These are phyloP conservation scores for Macropis europaea DNA, from an alignment of 2,888 invertebrate species.

Conservation along the genomic window DNA sequence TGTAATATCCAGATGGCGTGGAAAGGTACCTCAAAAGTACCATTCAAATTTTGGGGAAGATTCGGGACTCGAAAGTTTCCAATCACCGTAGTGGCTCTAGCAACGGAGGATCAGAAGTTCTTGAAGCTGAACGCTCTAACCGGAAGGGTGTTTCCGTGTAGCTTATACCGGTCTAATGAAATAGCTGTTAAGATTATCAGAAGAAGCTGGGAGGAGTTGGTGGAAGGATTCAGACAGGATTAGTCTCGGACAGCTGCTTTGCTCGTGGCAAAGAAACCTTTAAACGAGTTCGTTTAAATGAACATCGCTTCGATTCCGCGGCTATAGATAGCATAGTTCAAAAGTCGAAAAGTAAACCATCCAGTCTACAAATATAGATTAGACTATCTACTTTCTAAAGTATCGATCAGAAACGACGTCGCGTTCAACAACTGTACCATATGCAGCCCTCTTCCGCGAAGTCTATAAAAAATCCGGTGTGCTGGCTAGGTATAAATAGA, in stretches of 20 bases:
- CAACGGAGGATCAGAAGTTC: neutral
- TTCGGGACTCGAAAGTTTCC: neutral
- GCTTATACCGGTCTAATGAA: neutral
- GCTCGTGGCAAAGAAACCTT: neutral
- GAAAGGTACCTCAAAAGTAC: neutral
- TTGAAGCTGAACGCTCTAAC: neutral
- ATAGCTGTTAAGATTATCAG: neutral
- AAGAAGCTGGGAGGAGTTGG: neutral
- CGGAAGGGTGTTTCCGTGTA: neutral
- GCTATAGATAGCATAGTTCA: neutral
- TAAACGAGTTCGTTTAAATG: neutral
- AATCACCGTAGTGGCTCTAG: neutral
- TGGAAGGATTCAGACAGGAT: neutral
- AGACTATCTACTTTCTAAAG: conserved; percentile 2
- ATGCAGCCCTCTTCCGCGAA: conserved; percentile 16
- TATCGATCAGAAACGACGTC: conserved; percentile 21
- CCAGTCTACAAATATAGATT: neutral
- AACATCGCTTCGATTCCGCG: too few relatives aligned
- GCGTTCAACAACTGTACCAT: conserved; percentile 17
- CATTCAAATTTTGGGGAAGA: neutral
- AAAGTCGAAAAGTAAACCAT: conserved; percentile 6
- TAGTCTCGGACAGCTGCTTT: neutral
- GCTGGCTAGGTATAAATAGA: conserved; percentile 17
- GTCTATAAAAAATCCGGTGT: conserved; percentile 14
- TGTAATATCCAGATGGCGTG: neutral